Conservation (phyloP, 2,888 invertebrate species). For the Mylabris sibirica region DNA sequence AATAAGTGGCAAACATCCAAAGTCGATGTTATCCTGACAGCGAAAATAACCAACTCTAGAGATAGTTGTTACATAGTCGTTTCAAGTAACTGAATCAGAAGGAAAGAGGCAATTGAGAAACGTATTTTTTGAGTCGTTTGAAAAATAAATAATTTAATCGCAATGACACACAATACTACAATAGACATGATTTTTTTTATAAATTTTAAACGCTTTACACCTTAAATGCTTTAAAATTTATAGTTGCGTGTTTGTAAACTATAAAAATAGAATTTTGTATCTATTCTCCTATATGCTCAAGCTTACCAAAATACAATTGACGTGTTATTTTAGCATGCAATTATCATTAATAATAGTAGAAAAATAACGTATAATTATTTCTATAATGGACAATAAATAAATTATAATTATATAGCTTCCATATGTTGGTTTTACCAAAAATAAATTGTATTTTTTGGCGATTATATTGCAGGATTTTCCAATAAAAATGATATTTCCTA, state of each 20-base stretch:
- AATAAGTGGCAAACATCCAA: constrained; percentile 31
- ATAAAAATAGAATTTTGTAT: not conserved
- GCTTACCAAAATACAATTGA: not conserved
- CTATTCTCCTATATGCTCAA: not conserved
- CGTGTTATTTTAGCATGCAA: not conserved
- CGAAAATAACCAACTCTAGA: constrained; percentile 7
- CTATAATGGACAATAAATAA: not conserved
- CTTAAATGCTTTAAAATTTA: constrained; percentile 1
- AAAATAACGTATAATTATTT: not conserved
- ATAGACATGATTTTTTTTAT: not conserved
- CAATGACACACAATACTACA: not conserved
- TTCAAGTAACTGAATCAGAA: not conserved
- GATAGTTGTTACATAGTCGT: constrained; percentile 7
- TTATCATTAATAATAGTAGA: not conserved
- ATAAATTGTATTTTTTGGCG: not conserved
- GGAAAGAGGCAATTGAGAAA: not conserved
- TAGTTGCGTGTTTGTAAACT: not conserved
- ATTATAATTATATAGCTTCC: not conserved
- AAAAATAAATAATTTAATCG: not conserved
- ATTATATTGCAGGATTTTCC: not conserved
- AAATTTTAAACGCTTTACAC: not conserved
- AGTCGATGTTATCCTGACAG: constrained; percentile 13
- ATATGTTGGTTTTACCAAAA: not conserved
- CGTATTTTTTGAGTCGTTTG: not conserved
- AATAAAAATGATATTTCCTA: not conserved